phyloP scores from a whole-genome alignment of 2,797 vertebrate species.

The Notoglanidium macrostoma region DNA sequence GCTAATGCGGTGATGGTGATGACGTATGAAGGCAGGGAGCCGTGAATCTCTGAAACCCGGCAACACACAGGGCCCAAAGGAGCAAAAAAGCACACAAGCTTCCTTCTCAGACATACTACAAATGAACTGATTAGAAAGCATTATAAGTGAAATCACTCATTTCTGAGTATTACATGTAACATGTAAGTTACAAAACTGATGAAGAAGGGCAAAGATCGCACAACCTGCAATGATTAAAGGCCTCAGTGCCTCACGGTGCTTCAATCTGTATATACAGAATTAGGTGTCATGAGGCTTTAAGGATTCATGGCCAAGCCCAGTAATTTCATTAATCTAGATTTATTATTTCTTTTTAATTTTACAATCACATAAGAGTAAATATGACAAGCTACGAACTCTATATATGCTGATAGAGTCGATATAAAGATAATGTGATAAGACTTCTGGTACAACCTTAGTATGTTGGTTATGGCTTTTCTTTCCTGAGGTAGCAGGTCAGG shows the following conservation, averaged over 20 bases:
- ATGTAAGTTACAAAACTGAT: not conserved
- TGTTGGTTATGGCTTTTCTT: constrained; percentile 91
- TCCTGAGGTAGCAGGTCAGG: constrained; percentile 94
- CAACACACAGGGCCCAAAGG: not conserved
- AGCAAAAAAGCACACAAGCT: not conserved
- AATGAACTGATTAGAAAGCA: not conserved
- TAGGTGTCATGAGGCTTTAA: not conserved
- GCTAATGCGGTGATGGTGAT: not conserved
- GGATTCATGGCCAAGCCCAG: not conserved
- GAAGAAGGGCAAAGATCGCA: not conserved
- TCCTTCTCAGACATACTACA: not conserved
- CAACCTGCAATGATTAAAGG: not conserved
- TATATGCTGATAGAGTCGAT: too few species aligned
- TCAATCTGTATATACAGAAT: not conserved
- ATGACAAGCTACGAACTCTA: not conserved
- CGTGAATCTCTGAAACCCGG: not conserved
- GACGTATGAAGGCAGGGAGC: not conserved
- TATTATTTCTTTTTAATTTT: constrained; percentile 2
- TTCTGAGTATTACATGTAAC: not conserved
- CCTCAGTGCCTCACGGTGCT: not conserved
- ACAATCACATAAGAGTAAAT: not conserved
- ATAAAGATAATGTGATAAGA: not conserved
- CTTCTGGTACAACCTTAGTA: constrained; percentile 79
- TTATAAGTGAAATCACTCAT: not conserved
- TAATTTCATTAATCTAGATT: not conserved